Conservation (phyloP, 2,888 invertebrate genomes). For the Diadegma fenestrale region DNA sequence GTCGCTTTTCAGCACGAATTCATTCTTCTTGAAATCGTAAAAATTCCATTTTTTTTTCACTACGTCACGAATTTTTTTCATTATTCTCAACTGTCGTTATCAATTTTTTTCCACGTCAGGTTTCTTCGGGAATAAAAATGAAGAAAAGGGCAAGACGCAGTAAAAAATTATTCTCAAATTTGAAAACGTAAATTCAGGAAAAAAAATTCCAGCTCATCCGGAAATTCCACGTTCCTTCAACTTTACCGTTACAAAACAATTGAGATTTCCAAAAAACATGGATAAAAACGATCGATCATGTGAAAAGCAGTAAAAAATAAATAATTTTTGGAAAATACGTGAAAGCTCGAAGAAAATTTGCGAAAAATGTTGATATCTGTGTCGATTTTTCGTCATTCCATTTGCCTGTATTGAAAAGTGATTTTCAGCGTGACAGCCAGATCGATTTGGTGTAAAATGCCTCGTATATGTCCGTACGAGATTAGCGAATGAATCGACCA, state of each 20-base stretch:
- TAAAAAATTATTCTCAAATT: background rate
- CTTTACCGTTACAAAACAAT: background rate
- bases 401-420: background rate
- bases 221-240: background rate
- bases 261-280: background rate
- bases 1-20: background rate
- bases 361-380: background rate
- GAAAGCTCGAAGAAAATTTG: background rate
- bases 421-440: background rate
- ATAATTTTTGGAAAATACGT: background rate
- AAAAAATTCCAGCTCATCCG: background rate
- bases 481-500: conserved; percentile 8
- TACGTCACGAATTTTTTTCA: background rate
- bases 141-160: too few species aligned
- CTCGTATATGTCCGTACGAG: background rate
- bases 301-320: background rate
- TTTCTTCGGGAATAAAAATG: too few species aligned
- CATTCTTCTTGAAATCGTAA: too few species aligned
- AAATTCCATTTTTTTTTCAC: background rate
- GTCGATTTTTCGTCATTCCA: background rate
- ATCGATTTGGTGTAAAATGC: background rate
- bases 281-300: background rate
- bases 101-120: background rate
- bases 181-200: background rate
- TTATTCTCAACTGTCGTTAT: background rate